phyloP scores from a whole-genome alignment of 2,113 vertebrate species.

The Prunella himalayana region DNA sequence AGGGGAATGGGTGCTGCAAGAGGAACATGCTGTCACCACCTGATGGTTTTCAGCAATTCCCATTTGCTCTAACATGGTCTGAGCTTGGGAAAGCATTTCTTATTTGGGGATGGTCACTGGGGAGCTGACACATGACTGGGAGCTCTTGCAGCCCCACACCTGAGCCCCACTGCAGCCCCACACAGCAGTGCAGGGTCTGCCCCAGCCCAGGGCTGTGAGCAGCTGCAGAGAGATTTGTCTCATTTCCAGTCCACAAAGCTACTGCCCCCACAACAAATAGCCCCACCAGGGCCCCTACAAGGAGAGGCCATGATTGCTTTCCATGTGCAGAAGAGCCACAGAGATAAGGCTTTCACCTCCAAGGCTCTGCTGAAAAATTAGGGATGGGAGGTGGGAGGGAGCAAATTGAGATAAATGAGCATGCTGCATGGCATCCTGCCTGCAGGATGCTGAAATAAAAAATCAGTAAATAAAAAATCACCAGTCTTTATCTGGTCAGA shows the following conservation, averaged over 20 bases:
- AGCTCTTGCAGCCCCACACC: background rate
- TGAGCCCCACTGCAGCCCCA: background rate
- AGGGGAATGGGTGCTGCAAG: background rate
- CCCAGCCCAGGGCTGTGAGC: fast-evolving
- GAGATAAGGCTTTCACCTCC: constrained; percentile 55
- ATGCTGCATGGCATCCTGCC: background rate
- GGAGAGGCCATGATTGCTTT: background rate
- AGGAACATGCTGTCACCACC: background rate
- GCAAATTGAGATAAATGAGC: constrained; percentile 70
- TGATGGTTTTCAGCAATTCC: background rate
- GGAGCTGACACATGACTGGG: fast-evolving
- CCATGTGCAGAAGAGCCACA: background rate
- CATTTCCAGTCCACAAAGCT: background rate
- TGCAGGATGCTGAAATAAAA: constrained; percentile 37
- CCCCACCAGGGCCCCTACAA: background rate
- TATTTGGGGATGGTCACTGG: background rate
- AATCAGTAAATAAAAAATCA: constrained; percentile 52
- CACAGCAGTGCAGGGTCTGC: background rate
- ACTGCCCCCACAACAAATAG: background rate
- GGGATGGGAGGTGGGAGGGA: constrained; percentile 31
- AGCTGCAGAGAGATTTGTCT: background rate
- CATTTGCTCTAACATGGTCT: fast-evolving
- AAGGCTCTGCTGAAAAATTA: constrained; percentile 47
- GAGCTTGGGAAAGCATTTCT: background rate
- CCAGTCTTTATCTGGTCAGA: constrained; percentile 56